A percentile compares a stretch with the other conserved stretches of the same genome.
These are phyloP conservation scores for Lepetodrilus schrolli DNA, from an alignment of 2,888 invertebrate species.

Conservation along the genomic window DNA sequence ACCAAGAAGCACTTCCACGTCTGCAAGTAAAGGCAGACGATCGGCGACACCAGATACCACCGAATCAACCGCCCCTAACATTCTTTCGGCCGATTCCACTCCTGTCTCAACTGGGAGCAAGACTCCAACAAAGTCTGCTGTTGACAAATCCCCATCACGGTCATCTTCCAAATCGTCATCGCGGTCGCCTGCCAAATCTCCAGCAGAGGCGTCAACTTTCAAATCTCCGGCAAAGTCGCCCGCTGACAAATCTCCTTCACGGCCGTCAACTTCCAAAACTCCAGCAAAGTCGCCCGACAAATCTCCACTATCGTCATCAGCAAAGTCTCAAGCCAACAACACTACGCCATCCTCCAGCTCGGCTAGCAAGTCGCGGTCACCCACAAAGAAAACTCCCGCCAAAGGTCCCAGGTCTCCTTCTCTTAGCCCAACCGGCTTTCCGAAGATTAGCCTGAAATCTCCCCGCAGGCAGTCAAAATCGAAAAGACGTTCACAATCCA, in stretches of 20 bases:
- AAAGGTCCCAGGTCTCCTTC: constrained; percentile 29
- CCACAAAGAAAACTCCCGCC: constrained; percentile 29
- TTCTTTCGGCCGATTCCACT: background rate
- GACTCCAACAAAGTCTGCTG: constrained; percentile 27
- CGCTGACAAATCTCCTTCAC: background rate
- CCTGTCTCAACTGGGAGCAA: background rate
- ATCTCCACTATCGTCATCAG: constrained; percentile 30
- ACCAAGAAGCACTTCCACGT: background rate
- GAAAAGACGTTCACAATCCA: constrained; percentile 1
- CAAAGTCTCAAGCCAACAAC: constrained; percentile 17
- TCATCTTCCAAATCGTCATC: background rate
- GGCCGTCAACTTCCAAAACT: background rate
- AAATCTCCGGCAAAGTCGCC: background rate
- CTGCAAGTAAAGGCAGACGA: no score
- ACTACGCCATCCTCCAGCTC: background rate
- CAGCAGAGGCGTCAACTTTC: constrained; percentile 26
- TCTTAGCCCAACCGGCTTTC: constrained; percentile 11
- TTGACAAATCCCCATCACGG: background rate
- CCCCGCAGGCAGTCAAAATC: background rate
- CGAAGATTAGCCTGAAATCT: background rate
- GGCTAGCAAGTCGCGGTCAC: constrained; percentile 23
- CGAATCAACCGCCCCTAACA: constrained; percentile 17
- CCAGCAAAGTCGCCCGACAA: constrained; percentile 7
- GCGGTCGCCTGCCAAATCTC: constrained; percentile 27
- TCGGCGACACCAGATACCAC: background rate